Evolutionary conservation across 1,140 invertebrate species (phyloP).

Genomic region (Homarus americanus): DNA sequence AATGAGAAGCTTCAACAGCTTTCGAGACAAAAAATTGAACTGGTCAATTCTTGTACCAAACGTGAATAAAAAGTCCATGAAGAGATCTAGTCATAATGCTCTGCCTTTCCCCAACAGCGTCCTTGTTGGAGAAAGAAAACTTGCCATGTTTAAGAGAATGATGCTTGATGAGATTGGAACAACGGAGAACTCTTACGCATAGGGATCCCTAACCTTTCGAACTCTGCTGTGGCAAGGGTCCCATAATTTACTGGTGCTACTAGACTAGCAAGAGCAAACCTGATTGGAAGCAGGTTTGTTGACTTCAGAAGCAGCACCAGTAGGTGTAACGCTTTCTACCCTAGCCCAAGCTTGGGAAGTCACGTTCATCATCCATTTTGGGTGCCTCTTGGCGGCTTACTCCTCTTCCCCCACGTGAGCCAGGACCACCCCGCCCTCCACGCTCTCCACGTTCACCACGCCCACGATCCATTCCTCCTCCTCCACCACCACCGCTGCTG

Average conservation of each 20-base stretch:
- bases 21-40: slow-evolving; percentile 67
- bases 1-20: slow-evolving; percentile 53
- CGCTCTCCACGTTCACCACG: slow-evolving; percentile 70
- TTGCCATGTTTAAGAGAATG: slow-evolving; percentile 69
- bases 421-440: slow-evolving; percentile 71
- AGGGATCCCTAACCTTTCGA: slow-evolving; percentile 70
- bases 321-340: slow-evolving; percentile 16
- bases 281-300: slow-evolving; percentile 3
- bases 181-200: slow-evolving; percentile 73
- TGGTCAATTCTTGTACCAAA: slow-evolving; percentile 65
- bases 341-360: slow-evolving; percentile 94
- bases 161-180: slow-evolving; percentile 71
- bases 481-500: slow-evolving; percentile 77
- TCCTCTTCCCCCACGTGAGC: slow-evolving; percentile 73
- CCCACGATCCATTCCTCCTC: slow-evolving; percentile 65
- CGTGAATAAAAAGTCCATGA: slow-evolving; percentile 62
- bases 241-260: slow-evolving; percentile 55
- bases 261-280: slow-evolving; percentile 65
- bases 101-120: slow-evolving; percentile 42
- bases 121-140: slow-evolving; percentile 54
- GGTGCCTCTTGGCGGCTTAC: slow-evolving; percentile 85
- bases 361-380: slow-evolving; percentile 95
- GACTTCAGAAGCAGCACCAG: slow-evolving; percentile 45
- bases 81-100: slow-evolving; percentile 68
- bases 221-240: slow-evolving; percentile 36